phyloP scores from a whole-genome alignment of 1,140 invertebrate species.

The Drosophila athabasca region DNA sequence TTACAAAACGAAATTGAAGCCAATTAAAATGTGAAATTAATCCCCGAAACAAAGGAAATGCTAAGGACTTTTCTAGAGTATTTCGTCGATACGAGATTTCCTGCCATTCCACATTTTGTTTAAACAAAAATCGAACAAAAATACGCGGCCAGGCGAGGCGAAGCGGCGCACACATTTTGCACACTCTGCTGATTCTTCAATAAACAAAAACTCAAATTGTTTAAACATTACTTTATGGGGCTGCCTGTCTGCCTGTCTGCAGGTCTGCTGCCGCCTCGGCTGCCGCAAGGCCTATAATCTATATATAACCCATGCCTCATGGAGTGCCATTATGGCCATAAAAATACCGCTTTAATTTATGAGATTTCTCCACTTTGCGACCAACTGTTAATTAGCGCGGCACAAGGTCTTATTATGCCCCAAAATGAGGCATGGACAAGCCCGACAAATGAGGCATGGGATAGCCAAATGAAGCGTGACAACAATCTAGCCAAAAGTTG shows the following conservation, averaged over 20 bases:
- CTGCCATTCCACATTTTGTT: slow-evolving; percentile 23
- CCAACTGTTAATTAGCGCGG: slow-evolving; percentile 70
- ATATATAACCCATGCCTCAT: slow-evolving; percentile 42
- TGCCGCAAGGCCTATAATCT: slow-evolving; percentile 39
- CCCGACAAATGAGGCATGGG: slow-evolving; percentile 55
- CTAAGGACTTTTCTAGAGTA: no score
- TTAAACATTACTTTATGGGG: slow-evolving; percentile 47
- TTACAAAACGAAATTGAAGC: no score
- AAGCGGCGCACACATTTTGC: slow-evolving; percentile 43
- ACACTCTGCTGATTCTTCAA: slow-evolving; percentile 60
- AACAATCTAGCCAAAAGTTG: slow-evolving; percentile 52
- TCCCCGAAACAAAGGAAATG: background rate
- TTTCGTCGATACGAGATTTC: no score
- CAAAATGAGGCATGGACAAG: slow-evolving; percentile 37
- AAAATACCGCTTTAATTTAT: slow-evolving; percentile 58
- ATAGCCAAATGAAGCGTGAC: slow-evolving; percentile 71
- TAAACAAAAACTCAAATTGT: slow-evolving; percentile 66
- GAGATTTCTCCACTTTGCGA: slow-evolving; percentile 36
- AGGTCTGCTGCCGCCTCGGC: no score
- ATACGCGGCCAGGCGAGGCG: background rate
- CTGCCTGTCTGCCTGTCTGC: slow-evolving; percentile 2
- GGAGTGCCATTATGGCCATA: slow-evolving; percentile 58
- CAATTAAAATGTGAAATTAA: slow-evolving; percentile 8
- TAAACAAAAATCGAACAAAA: slow-evolving; percentile 54
- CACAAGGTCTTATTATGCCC: slow-evolving; percentile 10